phyloP scores from a whole-genome alignment of 1,140 invertebrate genomes.

The Calycopis cecrops region DNA sequence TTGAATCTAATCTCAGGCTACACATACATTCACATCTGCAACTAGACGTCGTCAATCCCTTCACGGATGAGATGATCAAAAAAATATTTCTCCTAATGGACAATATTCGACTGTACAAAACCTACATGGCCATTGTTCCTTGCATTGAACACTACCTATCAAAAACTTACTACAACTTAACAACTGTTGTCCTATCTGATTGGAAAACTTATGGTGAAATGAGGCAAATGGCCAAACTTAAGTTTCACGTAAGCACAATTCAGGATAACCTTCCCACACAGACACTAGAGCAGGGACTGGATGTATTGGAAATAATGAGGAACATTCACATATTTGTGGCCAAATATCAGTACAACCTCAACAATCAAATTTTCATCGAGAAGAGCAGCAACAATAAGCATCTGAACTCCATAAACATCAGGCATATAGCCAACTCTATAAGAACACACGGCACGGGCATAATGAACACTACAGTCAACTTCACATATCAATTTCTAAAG shows the following conservation, averaged over 20 bases:
- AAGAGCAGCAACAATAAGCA: constrained; percentile 94
- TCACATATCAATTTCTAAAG: constrained; percentile 96
- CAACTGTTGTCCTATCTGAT: constrained; percentile 96
- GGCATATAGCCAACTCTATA: constrained; percentile 97
- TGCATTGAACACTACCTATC: constrained; percentile 95
- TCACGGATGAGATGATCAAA: constrained; percentile 75
- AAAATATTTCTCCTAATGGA: constrained; percentile 75
- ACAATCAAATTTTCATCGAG: constrained; percentile 98
- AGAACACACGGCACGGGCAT: constrained; percentile 98
- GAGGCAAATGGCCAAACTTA: constrained; percentile 92
- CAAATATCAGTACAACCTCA: constrained; percentile 96
- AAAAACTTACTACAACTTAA: constrained; percentile 97
- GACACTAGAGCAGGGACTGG: constrained; percentile 97
- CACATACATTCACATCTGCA: constrained; percentile 94
- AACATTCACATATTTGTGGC: constrained; percentile 97
- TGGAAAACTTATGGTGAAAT: constrained; percentile 98
- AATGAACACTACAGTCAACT: constrained; percentile 98
- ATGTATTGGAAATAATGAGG: constrained; percentile 97
- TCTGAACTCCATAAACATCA: constrained; percentile 96
- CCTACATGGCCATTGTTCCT: constrained; percentile 65
- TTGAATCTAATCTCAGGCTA: constrained; percentile 93
- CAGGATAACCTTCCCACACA: constrained; percentile 97
- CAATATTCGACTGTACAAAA: constrained; percentile 63
- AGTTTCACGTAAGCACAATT: constrained; percentile 87
- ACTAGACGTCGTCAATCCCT: constrained; percentile 86